Conservation (phyloP, 2,888 invertebrate species). For the Drosophila kuntzei region DNA sequence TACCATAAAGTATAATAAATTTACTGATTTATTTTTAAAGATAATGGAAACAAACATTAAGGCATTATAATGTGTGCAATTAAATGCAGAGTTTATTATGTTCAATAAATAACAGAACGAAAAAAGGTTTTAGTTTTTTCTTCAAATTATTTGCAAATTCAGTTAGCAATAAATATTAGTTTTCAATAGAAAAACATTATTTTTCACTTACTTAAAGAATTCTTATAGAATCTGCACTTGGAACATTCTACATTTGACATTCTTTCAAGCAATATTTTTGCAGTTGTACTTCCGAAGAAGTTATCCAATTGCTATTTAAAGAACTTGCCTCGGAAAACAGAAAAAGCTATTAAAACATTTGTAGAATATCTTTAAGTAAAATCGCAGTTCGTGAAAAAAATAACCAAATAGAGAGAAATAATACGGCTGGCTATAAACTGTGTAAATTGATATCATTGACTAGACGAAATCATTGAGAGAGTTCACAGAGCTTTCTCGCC, state of each 20-base stretch:
- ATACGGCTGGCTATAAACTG: constrained; percentile 42
- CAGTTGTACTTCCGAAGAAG: background rate
- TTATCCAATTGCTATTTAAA: background rate
- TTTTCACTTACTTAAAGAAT: background rate
- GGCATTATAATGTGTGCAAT: constrained; percentile 13
- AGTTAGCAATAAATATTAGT: background rate
- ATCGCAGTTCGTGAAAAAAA: constrained; percentile 6
- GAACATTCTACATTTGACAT: background rate
- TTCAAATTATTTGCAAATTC: background rate
- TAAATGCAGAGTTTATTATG: constrained; percentile 11
- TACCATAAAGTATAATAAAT: constrained; percentile 6
- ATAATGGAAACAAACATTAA: constrained; percentile 14
- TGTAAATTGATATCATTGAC: constrained; percentile 54
- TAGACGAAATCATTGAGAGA: constrained; percentile 32
- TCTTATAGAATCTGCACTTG: background rate
- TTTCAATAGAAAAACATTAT: too few relatives aligned
- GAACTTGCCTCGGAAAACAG: background rate
- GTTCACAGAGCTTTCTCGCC: constrained; percentile 60
- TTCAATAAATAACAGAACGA: background rate
- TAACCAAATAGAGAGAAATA: constrained; percentile 6
- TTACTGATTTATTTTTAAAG: constrained; percentile 12
- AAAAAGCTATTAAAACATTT: constrained; percentile 7
- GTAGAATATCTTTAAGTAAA: constrained; percentile 18
- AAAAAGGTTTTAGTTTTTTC: background rate
- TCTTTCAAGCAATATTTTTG: background rate